Conservation (phyloP, 2,797 vertebrate species). For the Luscinia luscinia region DNA sequence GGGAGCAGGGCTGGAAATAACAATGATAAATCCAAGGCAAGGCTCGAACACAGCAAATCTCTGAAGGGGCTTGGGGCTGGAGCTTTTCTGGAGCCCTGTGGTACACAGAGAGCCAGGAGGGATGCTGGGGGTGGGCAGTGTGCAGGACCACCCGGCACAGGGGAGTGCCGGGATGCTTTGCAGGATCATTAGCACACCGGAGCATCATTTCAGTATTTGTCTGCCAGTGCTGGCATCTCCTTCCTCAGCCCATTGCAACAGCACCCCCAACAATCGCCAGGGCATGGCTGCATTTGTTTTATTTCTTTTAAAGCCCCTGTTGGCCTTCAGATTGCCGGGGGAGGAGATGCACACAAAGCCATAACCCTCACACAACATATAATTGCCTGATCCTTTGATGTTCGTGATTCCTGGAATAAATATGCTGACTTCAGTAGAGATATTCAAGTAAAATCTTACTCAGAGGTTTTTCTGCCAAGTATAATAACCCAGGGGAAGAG, state of each 20-base stretch:
- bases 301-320: neutral
- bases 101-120: neutral
- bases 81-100: neutral
- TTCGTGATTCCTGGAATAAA: conserved; percentile 60
- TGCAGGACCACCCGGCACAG: neutral
- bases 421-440: conserved; percentile 72
- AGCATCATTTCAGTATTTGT: accelerated
- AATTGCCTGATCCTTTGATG: conserved; percentile 67
- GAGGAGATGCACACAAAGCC: neutral
- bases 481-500: conserved; percentile 72
- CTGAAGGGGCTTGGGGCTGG: neutral
- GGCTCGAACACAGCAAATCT: accelerated
- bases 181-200: neutral
- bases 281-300: neutral
- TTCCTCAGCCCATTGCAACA: accelerated
- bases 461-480: conserved; percentile 72
- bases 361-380: conserved; percentile 47
- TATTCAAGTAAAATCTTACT: conserved; percentile 73
- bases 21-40: neutral
- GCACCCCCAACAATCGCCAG: accelerated
- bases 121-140: neutral
- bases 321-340: neutral
- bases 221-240: neutral
- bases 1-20: neutral
- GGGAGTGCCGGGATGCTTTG: accelerated